Evolutionary conservation across 2,113 vertebrate species (phyloP).

Genomic region (Trogon surrucura): DNA sequence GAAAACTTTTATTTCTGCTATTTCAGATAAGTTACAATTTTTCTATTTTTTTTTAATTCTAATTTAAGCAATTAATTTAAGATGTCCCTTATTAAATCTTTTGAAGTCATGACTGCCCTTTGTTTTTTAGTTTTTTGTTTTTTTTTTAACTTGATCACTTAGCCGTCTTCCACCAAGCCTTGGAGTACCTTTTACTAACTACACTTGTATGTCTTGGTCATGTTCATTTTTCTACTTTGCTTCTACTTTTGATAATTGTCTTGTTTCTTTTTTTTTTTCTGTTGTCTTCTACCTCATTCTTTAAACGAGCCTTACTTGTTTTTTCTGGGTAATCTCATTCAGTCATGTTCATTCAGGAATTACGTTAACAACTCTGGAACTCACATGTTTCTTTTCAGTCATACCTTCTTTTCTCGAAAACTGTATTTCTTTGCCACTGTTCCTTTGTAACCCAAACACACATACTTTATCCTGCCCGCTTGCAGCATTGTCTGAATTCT

Average conservation of each 20-base stretch:
- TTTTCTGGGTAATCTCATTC: neutral
- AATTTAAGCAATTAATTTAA: neutral
- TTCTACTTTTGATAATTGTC: neutral
- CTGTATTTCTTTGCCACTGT: neutral
- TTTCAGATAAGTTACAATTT: neutral
- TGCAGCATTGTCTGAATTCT: neutral
- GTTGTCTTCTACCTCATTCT: neutral
- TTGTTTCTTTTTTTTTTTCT: neutral
- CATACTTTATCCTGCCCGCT: neutral
- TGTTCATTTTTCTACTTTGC: rapidly evolving
- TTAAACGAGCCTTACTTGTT: neutral
- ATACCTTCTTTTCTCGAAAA: neutral
- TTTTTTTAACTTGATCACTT: neutral
- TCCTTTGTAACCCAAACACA: neutral
- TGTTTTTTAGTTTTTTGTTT: no score
- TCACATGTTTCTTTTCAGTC: neutral
- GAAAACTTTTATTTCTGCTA: neutral
- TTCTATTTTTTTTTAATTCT: neutral
- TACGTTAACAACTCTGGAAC: neutral
- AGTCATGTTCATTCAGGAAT: neutral
- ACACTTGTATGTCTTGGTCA: neutral
- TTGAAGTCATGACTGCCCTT: neutral
- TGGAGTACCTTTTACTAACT: no score
- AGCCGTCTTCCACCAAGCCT: neutral
- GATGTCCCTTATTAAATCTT: neutral